These are phyloP conservation scores for Lasiurus borealis DNA, from an alignment of 2,113 vertebrate genomes.

Conservation along the genomic window DNA sequence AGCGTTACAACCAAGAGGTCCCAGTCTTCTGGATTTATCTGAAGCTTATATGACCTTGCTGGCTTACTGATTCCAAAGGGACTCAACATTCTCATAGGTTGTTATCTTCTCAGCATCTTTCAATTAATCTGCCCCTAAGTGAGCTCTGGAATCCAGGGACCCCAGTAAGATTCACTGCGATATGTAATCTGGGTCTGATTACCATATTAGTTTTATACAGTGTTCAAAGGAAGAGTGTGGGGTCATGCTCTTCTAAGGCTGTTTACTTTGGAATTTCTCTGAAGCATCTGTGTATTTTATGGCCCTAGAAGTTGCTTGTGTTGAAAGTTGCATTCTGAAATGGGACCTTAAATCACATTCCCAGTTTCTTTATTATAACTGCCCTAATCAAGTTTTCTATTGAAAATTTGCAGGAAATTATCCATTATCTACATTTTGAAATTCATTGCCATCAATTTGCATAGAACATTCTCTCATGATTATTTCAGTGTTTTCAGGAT, in stretches of 20 bases:
- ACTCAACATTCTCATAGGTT: neutral
- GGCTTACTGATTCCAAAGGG: neutral
- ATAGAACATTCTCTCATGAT: neutral
- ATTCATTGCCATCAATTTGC: neutral
- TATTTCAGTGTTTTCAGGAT: neutral
- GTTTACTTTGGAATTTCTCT: neutral
- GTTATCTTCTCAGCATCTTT: neutral
- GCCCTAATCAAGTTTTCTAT: neutral
- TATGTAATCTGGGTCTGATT: neutral
- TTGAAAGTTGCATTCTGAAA: neutral
- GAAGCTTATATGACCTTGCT: neutral
- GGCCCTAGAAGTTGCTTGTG: neutral
- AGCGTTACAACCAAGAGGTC: neutral
- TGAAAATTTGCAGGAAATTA: constrained; percentile 24
- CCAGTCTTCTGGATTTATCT: neutral
- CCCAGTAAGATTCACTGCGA: neutral
- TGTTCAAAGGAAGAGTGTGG: neutral
- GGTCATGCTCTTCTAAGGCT: neutral
- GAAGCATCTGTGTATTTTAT: neutral
- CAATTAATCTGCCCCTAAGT: neutral
- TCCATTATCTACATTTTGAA: neutral
- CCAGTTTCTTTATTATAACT: neutral
- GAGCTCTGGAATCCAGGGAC: neutral
- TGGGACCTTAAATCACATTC: neutral
- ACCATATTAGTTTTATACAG: neutral